These are phyloP conservation scores for Dolichomitus sp. DNA, from an alignment of 2,888 invertebrate species.

Conservation along the genomic window DNA sequence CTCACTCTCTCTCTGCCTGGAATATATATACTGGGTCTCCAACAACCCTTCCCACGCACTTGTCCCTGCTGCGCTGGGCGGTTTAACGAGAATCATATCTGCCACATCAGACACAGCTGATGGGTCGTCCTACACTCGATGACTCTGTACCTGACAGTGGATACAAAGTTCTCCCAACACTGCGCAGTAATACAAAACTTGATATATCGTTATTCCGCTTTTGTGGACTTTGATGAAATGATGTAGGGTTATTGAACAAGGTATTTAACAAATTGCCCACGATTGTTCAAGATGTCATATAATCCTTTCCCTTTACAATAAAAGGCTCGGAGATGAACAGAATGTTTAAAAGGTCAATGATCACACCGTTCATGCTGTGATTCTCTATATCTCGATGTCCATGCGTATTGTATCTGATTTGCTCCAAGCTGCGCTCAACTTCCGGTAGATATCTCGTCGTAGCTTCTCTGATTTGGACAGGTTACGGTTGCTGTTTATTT, in stretches of 20 bases:
- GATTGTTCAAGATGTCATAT: no score
- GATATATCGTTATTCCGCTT: not conserved
- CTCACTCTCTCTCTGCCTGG: conserved; percentile 4
- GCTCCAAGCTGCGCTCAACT: conserved; percentile 37
- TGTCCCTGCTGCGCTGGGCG: conserved; percentile 67
- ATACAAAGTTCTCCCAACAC: not conserved
- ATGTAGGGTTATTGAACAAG: no score
- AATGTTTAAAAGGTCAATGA: no score
- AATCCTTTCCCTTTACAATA: no score
- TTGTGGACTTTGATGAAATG: conserved; percentile 66
- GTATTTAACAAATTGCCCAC: no score
- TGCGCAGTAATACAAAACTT: not conserved
- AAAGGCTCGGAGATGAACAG: no score
- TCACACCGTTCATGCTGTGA: not conserved
- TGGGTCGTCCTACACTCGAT: conserved; percentile 51
- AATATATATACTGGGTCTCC: conserved; percentile 38
- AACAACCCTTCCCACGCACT: conserved; percentile 16
- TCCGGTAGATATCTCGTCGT: conserved; percentile 55
- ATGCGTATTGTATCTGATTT: conserved; percentile 58
- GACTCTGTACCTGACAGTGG: conserved; percentile 18
- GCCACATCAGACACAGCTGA: conserved; percentile 77
- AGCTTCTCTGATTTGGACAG: conserved; percentile 61
- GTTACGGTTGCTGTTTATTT: conserved; percentile 64
- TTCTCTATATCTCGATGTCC: conserved; percentile 54
- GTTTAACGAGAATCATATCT: conserved; percentile 81